A percentile compares a stretch with the other conserved stretches of the same genome.
Evolutionary conservation across 2,888 invertebrate species (phyloP).

Genomic region (Scelioninae gen. 2): DNA sequence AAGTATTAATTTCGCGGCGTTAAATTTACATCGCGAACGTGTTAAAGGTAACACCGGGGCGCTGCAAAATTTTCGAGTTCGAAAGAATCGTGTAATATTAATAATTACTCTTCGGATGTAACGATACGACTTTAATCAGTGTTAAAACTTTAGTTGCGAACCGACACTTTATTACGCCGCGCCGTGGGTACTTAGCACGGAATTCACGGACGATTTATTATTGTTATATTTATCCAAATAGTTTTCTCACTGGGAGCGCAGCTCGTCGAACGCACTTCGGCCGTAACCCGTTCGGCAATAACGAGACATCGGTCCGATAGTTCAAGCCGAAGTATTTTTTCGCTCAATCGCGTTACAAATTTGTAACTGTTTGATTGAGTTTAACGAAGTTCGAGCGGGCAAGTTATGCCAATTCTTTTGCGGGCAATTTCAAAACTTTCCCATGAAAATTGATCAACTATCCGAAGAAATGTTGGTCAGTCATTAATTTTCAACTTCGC

Average conservation of each 20-base stretch:
- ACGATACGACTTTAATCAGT: constrained; percentile 35
- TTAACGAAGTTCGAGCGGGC: neutral
- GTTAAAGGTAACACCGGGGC: constrained; percentile 27
- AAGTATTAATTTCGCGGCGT: constrained; percentile 41
- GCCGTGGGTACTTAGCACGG: constrained; percentile 21
- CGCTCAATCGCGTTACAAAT: no score
- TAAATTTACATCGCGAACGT: constrained; percentile 37
- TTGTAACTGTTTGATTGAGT: no score
- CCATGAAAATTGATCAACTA: no score
- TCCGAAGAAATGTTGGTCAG: no score
- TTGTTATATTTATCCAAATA: constrained; percentile 37
- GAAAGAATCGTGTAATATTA: constrained; percentile 32
- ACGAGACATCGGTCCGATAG: no score
- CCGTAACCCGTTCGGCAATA: no score
- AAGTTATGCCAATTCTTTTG: neutral
- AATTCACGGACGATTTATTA: constrained; percentile 31
- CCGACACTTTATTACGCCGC: constrained; percentile 28
- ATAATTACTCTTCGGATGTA: constrained; percentile 27
- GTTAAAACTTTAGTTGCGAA: constrained; percentile 22
- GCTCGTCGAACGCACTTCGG: no score
- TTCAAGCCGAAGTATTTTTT: no score
- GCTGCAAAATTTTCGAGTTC: constrained; percentile 26
- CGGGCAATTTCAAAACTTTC: no score
- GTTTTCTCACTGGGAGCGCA: no score
- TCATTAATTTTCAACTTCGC: no score